Conservation (phyloP, 1,140 invertebrate species). For the Brachionus rotundiformis region DNA sequence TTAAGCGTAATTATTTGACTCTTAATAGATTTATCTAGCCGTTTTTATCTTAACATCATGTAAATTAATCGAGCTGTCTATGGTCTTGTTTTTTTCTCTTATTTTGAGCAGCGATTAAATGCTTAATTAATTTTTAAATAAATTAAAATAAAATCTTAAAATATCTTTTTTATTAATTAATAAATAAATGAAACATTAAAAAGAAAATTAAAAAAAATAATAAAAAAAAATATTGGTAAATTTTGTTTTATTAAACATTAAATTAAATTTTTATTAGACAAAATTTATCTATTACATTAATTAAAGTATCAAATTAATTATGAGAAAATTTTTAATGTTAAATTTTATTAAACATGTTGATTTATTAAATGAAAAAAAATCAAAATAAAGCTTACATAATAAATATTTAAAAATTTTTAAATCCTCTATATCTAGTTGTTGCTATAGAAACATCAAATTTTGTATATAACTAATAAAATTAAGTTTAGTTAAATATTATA, state of each 20-base stretch:
- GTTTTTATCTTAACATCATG: not conserved
- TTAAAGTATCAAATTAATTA: not conserved
- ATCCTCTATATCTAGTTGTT: conserved; percentile 8
- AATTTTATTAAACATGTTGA: not conserved
- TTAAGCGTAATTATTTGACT: not conserved
- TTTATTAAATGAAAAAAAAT: not conserved
- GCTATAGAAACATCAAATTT: conserved; percentile 7
- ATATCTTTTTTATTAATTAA: not conserved
- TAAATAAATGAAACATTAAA: not conserved
- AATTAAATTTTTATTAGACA: too few species aligned
- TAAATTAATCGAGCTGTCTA: conserved; percentile 4
- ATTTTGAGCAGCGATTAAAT: not conserved
- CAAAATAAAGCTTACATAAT: not conserved
- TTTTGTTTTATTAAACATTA: too few species aligned
- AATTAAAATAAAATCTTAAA: not conserved
- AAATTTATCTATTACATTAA: too few species aligned
- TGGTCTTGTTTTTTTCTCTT: not conserved
- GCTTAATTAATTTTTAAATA: not conserved
- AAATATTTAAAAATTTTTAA: not conserved
- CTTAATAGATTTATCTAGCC: not conserved
- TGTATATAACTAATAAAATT: conserved; percentile 6
- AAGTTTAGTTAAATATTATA: conserved; percentile 16
- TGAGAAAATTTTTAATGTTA: not conserved
- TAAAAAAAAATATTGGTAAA: too few species aligned
- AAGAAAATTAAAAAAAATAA: not conserved